Percentiles rank a stretch among this genome's conserved stretches.
These are phyloP conservation scores for Apostichopus japonicus DNA, from an alignment of 35 echinoderm and acorn worm genomes.

Conservation along the genomic window DNA sequence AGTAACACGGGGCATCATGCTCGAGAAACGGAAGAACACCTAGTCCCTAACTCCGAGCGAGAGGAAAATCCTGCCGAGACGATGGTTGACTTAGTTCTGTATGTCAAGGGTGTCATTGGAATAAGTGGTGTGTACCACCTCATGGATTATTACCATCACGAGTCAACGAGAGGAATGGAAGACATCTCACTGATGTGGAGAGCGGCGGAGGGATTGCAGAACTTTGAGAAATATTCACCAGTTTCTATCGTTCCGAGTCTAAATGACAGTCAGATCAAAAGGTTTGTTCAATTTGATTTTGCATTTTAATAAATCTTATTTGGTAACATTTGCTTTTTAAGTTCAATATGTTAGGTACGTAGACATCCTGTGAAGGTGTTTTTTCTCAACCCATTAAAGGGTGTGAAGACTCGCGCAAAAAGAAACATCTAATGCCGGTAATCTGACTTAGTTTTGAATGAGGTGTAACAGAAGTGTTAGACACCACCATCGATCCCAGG, in stretches of 20 bases:
- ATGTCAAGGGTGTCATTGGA: conserved; percentile 68
- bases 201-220: conserved; percentile 62
- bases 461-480: too few relatives aligned
- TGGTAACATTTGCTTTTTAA: too few relatives aligned
- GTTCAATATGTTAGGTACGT: too few relatives aligned
- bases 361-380: too few relatives aligned
- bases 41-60: background rate
- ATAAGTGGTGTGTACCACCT: conserved; percentile 78
- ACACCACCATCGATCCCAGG: too few relatives aligned
- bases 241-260: conserved; percentile 40
- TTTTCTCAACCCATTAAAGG: too few relatives aligned
- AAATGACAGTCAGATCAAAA: conserved; percentile 38
- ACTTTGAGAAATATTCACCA: conserved; percentile 78
- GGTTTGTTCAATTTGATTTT: conserved; percentile 27
- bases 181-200: conserved; percentile 79
- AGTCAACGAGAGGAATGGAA: conserved; percentile 75
- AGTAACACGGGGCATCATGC: background rate
- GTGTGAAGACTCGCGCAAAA: too few relatives aligned
- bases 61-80: background rate
- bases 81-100: conserved; percentile 19
- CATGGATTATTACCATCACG: conserved; percentile 78
- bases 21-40: background rate
- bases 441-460: too few relatives aligned
- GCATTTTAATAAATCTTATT: too few relatives aligned
- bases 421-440: too few relatives aligned